Conservation (phyloP, 2,797 vertebrate genomes). For the Pangasius larnaudii region DNA sequence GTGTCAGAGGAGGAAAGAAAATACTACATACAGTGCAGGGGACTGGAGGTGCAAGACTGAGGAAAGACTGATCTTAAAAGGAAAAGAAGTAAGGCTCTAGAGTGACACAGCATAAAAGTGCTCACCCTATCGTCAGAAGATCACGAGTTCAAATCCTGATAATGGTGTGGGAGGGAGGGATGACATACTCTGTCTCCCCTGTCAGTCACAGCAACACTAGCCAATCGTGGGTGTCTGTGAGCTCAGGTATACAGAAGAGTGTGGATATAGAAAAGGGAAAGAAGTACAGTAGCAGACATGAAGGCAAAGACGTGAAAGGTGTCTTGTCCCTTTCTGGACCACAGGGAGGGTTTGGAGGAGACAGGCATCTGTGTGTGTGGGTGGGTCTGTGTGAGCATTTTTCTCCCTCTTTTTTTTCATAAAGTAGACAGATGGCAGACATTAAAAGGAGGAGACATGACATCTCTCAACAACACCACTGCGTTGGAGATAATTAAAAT, state of each 20-base stretch:
- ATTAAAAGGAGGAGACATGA: constrained; percentile 64
- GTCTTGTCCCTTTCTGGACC: neutral
- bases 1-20: constrained; percentile 11
- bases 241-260: neutral
- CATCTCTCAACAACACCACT: constrained; percentile 61
- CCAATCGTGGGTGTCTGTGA: neutral
- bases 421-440: constrained; percentile 67
- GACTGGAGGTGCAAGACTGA: neutral
- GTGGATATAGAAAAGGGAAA: neutral
- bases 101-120: neutral
- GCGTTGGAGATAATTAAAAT: constrained; percentile 66
- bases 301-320: neutral
- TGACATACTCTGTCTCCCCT: neutral
- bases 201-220: neutral
- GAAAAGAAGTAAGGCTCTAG: too few species aligned
- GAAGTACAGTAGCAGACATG: neutral
- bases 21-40: neutral
- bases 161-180: neutral
- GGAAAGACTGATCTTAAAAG: neutral
- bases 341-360: neutral
- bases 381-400: neutral
- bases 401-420: constrained; percentile 14
- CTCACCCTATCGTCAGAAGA: neutral
- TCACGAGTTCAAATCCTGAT: neutral
- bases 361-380: neutral